Conservation (phyloP, 2,113 vertebrate genomes). For the Gasterosteus aculeatus region DNA sequence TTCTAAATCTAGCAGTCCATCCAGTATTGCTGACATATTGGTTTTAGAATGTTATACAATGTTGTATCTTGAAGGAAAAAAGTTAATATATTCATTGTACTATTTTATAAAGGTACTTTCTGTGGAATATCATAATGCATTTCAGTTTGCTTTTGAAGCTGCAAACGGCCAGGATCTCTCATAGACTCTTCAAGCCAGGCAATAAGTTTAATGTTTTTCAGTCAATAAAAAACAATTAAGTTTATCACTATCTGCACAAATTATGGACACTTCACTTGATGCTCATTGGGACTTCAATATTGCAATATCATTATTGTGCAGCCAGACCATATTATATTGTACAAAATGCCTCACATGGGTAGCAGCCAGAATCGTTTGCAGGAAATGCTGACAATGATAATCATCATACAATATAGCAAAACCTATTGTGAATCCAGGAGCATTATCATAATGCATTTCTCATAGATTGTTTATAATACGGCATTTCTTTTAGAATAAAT, state of each 20-base stretch:
- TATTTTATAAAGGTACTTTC: constrained; percentile 49
- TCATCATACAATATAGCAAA: constrained; percentile 12
- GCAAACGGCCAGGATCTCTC: constrained; percentile 13
- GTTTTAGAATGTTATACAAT: constrained; percentile 61
- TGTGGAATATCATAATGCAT: constrained; percentile 42
- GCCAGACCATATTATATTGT: constrained; percentile 1
- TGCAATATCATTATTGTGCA: constrained; percentile 38
- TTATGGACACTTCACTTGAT: neutral
- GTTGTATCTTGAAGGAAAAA: constrained; percentile 48
- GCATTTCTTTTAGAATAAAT: constrained; percentile 7
- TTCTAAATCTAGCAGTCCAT: constrained; percentile 54
- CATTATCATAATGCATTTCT: constrained; percentile 6
- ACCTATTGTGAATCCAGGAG: neutral
- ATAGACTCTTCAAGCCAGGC: neutral
- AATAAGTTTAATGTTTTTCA: constrained; percentile 8
- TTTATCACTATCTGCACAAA: neutral
- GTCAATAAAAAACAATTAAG: neutral
- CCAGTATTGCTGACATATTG: constrained; percentile 55
- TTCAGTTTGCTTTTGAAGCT: constrained; percentile 40
- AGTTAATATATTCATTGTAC: constrained; percentile 43
- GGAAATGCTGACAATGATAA: constrained; percentile 9
- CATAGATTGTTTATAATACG: neutral
- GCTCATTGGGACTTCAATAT: constrained; percentile 21
- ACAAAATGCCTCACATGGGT: constrained; percentile 4
- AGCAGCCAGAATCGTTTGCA: constrained; percentile 1